Conservation (phyloP, 2,888 invertebrate genomes). For the Hipparchia semele region DNA sequence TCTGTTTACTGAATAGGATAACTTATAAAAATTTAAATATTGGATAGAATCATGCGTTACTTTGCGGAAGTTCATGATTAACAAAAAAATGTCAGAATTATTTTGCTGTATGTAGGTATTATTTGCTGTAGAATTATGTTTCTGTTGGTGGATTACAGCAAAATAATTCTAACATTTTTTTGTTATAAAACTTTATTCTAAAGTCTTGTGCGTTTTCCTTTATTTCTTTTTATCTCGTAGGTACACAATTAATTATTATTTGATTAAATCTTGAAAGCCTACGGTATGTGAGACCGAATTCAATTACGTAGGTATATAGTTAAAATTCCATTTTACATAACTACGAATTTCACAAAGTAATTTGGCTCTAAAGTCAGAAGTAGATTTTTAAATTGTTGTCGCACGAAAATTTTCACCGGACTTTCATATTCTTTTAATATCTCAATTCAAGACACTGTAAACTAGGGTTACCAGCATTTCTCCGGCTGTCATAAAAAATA, state of each 20-base stretch:
- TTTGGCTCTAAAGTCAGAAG: not conserved
- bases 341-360: not conserved
- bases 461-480: too few relatives aligned
- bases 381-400: conserved; percentile 3
- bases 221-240: not conserved
- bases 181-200: too few relatives aligned
- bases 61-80: too few relatives aligned
- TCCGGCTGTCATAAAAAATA: too few relatives aligned
- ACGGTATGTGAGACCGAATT: not conserved
- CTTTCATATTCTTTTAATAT: conserved; percentile 20
- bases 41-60: not conserved
- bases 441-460: conserved; percentile 14
- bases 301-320: not conserved
- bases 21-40: too few relatives aligned
- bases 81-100: too few relatives aligned
- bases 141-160: too few relatives aligned
- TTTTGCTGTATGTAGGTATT: too few relatives aligned
- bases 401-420: conserved; percentile 4
- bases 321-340: not conserved
- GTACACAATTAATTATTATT: not conserved
- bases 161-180: too few relatives aligned
- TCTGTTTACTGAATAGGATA: too few relatives aligned
- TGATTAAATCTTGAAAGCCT: not conserved
- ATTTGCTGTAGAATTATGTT: too few relatives aligned
- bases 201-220: not conserved